These are phyloP conservation scores for Aptenodytes forsteri DNA, from an alignment of 2,113 vertebrate species.

Conservation along the genomic window DNA sequence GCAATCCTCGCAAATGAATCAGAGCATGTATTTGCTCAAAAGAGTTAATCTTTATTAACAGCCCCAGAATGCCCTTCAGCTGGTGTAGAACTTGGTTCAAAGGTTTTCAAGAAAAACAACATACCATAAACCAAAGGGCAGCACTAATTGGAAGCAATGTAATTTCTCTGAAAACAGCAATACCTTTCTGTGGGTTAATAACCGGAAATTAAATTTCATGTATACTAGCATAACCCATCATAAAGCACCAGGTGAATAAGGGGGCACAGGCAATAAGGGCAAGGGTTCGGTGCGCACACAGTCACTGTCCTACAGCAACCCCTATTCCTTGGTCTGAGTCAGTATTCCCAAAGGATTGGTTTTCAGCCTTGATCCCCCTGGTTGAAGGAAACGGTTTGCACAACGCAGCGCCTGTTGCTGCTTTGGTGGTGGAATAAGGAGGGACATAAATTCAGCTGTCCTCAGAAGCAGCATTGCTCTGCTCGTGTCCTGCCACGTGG, in stretches of 20 bases:
- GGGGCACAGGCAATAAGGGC: neutral
- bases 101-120: constrained; percentile 74
- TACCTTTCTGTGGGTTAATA: constrained; percentile 43
- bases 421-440: neutral
- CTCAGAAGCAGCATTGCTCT: neutral
- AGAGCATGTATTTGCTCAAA: neutral
- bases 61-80: constrained; percentile 49
- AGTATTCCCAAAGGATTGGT: neutral
- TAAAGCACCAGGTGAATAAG: constrained; percentile 44
- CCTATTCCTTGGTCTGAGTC: neutral
- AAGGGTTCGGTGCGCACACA: neutral
- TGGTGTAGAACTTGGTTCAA: constrained; percentile 66
- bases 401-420: rapidly evolving
- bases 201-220: constrained; percentile 69
- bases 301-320: neutral
- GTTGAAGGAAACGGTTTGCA: neutral
- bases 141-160: constrained; percentile 29
- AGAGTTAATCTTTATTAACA: constrained; percentile 64
- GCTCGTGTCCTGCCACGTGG: rapidly evolving
- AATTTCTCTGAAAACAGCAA: constrained; percentile 52
- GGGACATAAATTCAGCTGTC: neutral
- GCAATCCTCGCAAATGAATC: neutral
- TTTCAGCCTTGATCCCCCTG: neutral
- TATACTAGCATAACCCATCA: constrained; percentile 48
- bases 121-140: constrained; percentile 85